These are phyloP conservation scores for Huso huso DNA, from an alignment of 2,797 vertebrate genomes.

Conservation along the genomic window DNA sequence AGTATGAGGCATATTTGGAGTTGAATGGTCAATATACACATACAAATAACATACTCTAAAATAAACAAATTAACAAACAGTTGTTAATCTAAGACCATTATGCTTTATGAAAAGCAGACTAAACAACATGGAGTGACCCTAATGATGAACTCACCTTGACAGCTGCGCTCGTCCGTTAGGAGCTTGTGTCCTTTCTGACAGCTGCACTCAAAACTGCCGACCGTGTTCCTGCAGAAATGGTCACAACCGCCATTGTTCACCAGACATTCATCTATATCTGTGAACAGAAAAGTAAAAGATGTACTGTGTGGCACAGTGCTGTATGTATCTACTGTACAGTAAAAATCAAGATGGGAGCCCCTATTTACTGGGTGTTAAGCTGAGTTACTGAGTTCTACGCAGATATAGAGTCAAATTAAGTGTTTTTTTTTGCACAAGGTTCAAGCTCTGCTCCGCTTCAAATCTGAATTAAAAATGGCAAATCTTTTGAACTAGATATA, in stretches of 20 bases:
- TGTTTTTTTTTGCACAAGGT: too few species aligned
- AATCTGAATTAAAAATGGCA: too few species aligned
- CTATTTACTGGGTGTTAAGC: too few species aligned
- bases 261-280: constrained; percentile 93
- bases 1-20: too few species aligned
- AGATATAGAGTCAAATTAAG: too few species aligned
- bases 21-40: neutral
- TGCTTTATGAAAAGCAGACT: neutral
- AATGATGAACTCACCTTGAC: constrained; percentile 72
- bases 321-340: constrained; percentile 8
- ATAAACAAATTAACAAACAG: neutral
- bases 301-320: constrained; percentile 10
- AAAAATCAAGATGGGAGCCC: too few species aligned
- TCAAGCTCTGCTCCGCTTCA: too few species aligned
- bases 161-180: constrained; percentile 87
- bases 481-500: too few species aligned
- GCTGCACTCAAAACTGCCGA: constrained; percentile 95
- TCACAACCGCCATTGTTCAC: constrained; percentile 91
- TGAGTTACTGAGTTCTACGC: too few species aligned
- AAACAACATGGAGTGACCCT: neutral
- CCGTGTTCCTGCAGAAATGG: constrained; percentile 90
- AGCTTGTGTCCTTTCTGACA: constrained; percentile 94
- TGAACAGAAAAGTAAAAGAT: constrained; percentile 6
- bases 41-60: constrained; percentile 13
- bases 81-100: neutral